Percentiles rank a stretch among this genome's conserved stretches.
Evolutionary conservation across 2,113 vertebrate genomes (phyloP).

Genomic region (Serinus canaria): DNA sequence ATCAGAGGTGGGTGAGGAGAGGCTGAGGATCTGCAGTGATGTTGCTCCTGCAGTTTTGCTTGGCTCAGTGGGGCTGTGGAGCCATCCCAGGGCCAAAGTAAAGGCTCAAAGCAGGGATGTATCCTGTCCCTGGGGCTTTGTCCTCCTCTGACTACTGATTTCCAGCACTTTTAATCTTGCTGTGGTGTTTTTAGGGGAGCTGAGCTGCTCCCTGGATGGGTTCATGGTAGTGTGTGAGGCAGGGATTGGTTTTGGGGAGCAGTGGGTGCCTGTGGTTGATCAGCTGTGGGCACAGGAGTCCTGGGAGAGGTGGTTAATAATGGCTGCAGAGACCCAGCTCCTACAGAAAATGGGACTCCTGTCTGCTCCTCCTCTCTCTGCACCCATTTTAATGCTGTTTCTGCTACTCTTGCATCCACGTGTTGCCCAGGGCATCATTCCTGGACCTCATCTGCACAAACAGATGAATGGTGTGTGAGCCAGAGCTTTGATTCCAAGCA

Average conservation of each 20-base stretch:
- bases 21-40: neutral
- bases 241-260: rapidly evolving
- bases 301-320: neutral
- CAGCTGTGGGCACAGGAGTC: neutral
- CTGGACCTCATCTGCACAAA: neutral
- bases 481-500: neutral
- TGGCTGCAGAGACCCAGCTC: neutral
- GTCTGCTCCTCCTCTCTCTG: neutral
- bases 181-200: neutral
- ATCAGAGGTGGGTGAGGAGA: neutral
- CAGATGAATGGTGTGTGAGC: neutral
- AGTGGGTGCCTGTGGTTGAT: neutral
- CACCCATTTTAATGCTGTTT: neutral
- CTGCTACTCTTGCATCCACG: neutral
- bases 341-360: neutral
- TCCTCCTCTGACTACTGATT: neutral
- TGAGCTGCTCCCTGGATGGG: neutral
- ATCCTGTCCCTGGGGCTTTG: neutral
- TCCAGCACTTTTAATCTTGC: neutral
- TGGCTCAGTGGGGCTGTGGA: neutral
- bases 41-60: neutral
- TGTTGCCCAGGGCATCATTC: neutral
- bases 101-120: neutral
- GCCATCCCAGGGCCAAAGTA: neutral
- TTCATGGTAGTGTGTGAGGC: neutral